These are phyloP conservation scores for Columba janthina DNA, from an alignment of 2,113 vertebrate genomes.

Conservation along the genomic window DNA sequence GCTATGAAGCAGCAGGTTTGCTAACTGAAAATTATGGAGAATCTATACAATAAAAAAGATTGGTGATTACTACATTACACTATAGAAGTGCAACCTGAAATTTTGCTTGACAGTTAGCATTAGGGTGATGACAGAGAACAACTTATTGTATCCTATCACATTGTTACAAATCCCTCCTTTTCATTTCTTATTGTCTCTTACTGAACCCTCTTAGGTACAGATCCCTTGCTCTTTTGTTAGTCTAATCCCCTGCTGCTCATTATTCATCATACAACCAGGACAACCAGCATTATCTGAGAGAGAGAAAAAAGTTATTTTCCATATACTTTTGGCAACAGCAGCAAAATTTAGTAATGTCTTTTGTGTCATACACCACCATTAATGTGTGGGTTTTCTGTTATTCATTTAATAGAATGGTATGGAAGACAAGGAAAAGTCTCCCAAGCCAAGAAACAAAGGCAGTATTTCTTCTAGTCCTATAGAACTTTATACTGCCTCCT, in stretches of 20 bases:
- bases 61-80: rapidly evolving
- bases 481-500: not conserved
- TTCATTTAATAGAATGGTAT: not conserved
- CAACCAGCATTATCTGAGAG: not conserved
- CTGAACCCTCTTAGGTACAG: not conserved
- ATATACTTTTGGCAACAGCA: not conserved
- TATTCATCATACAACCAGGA: not conserved
- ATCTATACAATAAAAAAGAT: not conserved
- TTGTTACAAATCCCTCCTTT: not conserved
- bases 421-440: not conserved
- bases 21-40: not conserved
- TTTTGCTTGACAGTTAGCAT: not conserved
- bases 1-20: not conserved
- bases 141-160: not conserved
- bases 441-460: not conserved
- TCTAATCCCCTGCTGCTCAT: not conserved
- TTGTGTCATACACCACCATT: not conserved
- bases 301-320: not conserved
- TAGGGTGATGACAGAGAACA: not conserved
- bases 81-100: not conserved
- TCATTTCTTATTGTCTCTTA: not conserved
- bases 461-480: not conserved
- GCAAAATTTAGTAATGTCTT: not conserved
- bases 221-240: not conserved
- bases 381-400: not conserved